Base-by-base conservation (phyloP, 2,797 vertebrate species). In the Zalophus californianus region DNA sequence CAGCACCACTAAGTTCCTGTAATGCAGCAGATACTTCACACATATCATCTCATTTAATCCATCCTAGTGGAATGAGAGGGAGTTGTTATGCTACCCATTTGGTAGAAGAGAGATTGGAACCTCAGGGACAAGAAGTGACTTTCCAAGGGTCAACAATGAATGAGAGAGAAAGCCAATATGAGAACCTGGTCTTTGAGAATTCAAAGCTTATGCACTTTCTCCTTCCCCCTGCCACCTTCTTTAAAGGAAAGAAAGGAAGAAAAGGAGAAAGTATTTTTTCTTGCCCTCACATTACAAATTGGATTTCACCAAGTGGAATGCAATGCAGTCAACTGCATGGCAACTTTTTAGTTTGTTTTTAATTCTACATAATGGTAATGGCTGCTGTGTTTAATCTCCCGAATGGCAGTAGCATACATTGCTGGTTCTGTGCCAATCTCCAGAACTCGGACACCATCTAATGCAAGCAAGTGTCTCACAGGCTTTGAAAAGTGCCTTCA, bases 361-460 rank as follows among this genome's bases (percentile, higher is more conserved):
- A 94, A 94, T 92, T 96, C 80, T 90, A 92, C 35, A 87, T 72
- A 82, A 87, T 96, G 94, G 68, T 58, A 29, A 64, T 38, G 62
- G 58, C 48, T 79, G 18, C 48, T 86, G 50, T 7, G 44, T 90
- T 94, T 87, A 95, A 97, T 88, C 68, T 38, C 50, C 18, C 15
- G 58, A 90, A 66, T 90, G 56, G 5, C 73, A 27, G 29, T 5
- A 48, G 41, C 8, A 70, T 78, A 38, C 27, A 72, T 82, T 58
- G 8, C 58, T 97, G 90, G 35, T 62, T 90, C 79, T 8, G 10
- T 29, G 88, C 78, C 93, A 95, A 41, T 32, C 38, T 29, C 32
- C 41, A 58, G 56, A 79, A 9, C 27, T 32, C 58, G 86, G 64
- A 18, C 3, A n/a, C 48, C 20, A 27, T 79, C 58, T 70, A 32